These are phyloP conservation scores for Heteropelma amictum DNA, from an alignment of 2,888 invertebrate genomes.

Conservation along the genomic window DNA sequence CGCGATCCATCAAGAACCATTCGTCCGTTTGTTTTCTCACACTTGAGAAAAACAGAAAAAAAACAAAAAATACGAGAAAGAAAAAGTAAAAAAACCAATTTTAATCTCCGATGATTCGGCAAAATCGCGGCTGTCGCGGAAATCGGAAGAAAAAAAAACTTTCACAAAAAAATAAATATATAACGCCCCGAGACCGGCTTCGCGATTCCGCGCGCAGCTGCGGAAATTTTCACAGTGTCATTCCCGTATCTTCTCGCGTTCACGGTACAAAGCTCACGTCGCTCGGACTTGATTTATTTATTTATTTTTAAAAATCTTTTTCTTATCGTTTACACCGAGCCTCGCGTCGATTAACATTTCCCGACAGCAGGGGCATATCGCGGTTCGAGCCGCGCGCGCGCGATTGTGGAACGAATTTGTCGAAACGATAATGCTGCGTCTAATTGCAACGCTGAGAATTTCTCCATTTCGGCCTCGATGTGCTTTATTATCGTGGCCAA, in stretches of 20 bases:
- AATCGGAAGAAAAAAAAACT: not conserved
- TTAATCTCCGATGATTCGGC: not conserved
- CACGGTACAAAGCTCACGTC: constrained; percentile 6
- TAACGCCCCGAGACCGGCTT: not conserved
- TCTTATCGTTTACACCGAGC: not conserved
- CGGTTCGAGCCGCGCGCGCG: constrained; percentile 45
- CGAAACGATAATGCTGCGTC: constrained; percentile 54
- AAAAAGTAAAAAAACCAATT: too few species aligned
- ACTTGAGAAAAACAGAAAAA: too few species aligned
- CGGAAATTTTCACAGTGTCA: constrained; percentile 41
- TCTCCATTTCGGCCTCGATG: constrained; percentile 29
- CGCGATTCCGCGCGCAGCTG: constrained; percentile 37
- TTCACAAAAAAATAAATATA: not conserved
- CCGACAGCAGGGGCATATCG: too few species aligned
- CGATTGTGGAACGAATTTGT: constrained; percentile 58
- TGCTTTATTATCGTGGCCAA: too few species aligned
- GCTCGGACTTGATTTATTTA: constrained; percentile 5
- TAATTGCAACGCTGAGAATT: constrained; percentile 55
- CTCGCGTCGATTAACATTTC: too few species aligned
- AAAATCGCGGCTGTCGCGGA: not conserved
- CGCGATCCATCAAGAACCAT: constrained; percentile 20
- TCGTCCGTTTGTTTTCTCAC: constrained; percentile 8
- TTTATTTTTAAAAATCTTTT: constrained; percentile 1
- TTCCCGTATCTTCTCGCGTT: constrained; percentile 11
- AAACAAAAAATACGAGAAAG: too few species aligned